Evolutionary conservation across 2,888 invertebrate genomes (phyloP), one percentile per base, ranked within the genome.

Genomic region (Caenorhabditis panamensis): DNA sequence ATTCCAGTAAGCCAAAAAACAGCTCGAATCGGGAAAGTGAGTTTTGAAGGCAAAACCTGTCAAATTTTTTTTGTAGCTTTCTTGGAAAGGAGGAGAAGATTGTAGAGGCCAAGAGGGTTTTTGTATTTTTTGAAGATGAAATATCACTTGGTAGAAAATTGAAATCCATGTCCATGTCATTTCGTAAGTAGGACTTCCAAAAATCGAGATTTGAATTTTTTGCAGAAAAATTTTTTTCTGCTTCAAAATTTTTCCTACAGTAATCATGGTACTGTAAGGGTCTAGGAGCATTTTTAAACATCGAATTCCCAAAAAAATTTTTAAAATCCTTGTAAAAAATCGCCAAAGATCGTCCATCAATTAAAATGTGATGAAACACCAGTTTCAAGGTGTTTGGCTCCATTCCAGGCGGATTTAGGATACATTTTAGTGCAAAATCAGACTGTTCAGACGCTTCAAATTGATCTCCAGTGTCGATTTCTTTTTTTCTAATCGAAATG

Each of bases 321-420:
- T 66, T 36, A 26, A 87, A 73, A 37, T 84, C 62, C 4, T 76
- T 22, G 36, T 82, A 63, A n/a, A 87, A 81, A 18, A 87, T 51
- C 9, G 64, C 16, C 11, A 87, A 49, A 0, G 84, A 81, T 31
- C 54, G 44, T 13, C 85, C 87, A 59, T 87, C 87, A 8, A 85
- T 68, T 9, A 77, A 54, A 59, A 84, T 82, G 44, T 87, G 86
- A 56, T 87, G 81, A 58, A 85, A 80, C n/a, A 68, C 64, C 4
- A 82, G 24, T 37, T 56, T 28, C 9, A 78, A 36, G 20, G 31
- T 18, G 2, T 28, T 8, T n/a, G n/a, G n/a, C n/a, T n/a, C n/a
- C n/a, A n/a, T n/a, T n/a, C n/a, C n/a, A 8, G 41, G 1, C 1
- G 24, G 11, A 22, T 22, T 28, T 28, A 26, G 6, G 41, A 28